phyloP scores from a whole-genome alignment of 2,888 invertebrate genomes.

The Dicranocentrus wangi region DNA sequence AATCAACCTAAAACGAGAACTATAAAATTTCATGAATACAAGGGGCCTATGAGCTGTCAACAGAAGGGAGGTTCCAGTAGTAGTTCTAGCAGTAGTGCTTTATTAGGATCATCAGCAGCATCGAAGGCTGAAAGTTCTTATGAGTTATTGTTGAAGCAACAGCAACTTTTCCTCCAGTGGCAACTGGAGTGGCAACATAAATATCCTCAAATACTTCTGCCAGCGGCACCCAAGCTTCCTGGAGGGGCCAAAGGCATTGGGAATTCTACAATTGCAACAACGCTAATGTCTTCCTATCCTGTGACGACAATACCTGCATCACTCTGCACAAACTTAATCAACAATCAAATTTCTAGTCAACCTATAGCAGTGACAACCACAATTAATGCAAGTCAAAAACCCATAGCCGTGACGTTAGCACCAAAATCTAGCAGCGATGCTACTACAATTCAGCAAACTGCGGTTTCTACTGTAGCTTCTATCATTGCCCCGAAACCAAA shows the following conservation, averaged over 20 bases:
- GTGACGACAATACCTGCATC: conserved; percentile 49
- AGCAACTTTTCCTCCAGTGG: conserved; percentile 92
- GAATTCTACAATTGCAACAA: conserved; percentile 3
- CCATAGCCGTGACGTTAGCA: conserved; percentile 37
- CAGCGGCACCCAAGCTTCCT: conserved; percentile 47
- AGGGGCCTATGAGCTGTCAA: conserved; percentile 92
- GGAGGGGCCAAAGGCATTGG: conserved; percentile 16
- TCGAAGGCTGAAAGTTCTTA: conserved; percentile 85
- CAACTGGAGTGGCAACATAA: conserved; percentile 88
- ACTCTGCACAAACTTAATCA: conserved; percentile 33
- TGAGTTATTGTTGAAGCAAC: conserved; percentile 93
- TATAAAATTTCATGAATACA: conserved; percentile 98
- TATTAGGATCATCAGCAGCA: conserved; percentile 57
- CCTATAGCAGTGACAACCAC: conserved; percentile 36
- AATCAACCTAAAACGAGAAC: conserved; percentile 87
- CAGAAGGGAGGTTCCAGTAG: conserved; percentile 75
- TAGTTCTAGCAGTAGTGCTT: conserved; percentile 75
- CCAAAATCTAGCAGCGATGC: conserved; percentile 29
- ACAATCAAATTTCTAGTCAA: conserved; percentile 59
- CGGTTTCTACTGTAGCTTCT: conserved; percentile 5
- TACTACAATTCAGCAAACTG: background rate
- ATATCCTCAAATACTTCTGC: conserved; percentile 67
- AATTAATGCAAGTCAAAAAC: conserved; percentile 45
- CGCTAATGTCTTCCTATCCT: conserved; percentile 51
- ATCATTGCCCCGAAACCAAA: conserved; percentile 47